Base-by-base conservation (phyloP, 1,140 invertebrate species). In the Carcinoscorpius rotundicauda region DNA sequence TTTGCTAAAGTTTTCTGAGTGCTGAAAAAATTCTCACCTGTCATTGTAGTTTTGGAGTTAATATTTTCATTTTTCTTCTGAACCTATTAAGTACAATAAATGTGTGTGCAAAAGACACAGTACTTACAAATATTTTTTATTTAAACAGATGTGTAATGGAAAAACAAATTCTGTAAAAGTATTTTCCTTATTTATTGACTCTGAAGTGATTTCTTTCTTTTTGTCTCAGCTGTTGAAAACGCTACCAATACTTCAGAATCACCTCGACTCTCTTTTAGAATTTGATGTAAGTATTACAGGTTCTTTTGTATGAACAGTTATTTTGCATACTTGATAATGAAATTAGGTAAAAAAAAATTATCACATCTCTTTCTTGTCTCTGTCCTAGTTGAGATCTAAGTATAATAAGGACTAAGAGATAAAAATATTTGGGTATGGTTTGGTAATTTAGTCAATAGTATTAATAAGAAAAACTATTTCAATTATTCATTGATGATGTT, bases 231-330 rank as follows among this genome's bases (percentile, higher is more conserved):
- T 99, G 59, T 80, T 99, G 66, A 99, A 98, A 82, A 96, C 96
- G 49, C 81, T 99, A 71, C 97, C 97, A 69, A 87, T 91, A 63
- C 83, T 99, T 65, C 97, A 99, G 78, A 84, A 85, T 66, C 97
- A 99, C 79, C 80, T 99, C 72, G 96, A 99, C 80, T 86, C 88
- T 10, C 81, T 99, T 66, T 79, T 99, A 64, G 96, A 98, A 81
- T 99, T 99, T 82, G 95, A 99, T 82, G 81, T 81, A 73, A 75
- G 75, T 73, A 58, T 48, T 60, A 29, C 2, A 29, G 29, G 29
- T 29, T 29, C 29, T 29, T 29, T 29, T 29, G 29, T 29, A 29
- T 29, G 29, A 29, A 29, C 29, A 29, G 29, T 29, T 29, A 29
- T 29, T 29, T 29, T 29, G 29, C 29, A 29, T 29, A 29, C 29